phyloP scores from a whole-genome alignment of 1,140 invertebrate species.

The Drosophila ironensis region DNA sequence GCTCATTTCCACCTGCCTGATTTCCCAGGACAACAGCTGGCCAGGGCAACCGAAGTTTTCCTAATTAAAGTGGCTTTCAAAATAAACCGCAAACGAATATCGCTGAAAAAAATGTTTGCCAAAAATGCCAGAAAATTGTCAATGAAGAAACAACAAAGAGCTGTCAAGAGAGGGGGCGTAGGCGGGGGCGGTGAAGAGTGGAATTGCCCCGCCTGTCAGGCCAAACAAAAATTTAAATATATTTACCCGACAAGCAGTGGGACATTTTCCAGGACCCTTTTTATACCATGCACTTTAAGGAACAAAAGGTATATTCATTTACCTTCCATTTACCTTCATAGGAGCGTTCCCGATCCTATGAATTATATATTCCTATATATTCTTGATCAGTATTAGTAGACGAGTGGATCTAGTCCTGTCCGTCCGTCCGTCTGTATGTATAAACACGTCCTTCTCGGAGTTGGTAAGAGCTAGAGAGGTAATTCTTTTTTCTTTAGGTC shows the following conservation, averaged over 20 bases:
- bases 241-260: constrained; percentile 36
- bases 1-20: constrained; percentile 43
- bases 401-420: too few species aligned
- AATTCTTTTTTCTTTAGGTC: too few species aligned
- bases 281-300: too few species aligned
- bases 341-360: too few species aligned
- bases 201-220: constrained; percentile 6
- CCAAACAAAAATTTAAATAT: constrained; percentile 41
- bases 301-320: too few species aligned
- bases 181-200: background rate
- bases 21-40: constrained; percentile 56
- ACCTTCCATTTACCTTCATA: too few species aligned
- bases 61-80: constrained; percentile 71
- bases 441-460: too few species aligned
- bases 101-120: constrained; percentile 14
- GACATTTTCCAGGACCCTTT: constrained; percentile 36
- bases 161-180: too few species aligned
- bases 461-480: too few species aligned
- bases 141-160: constrained; percentile 29
- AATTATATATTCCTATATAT: too few species aligned
- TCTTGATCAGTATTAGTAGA: too few species aligned
- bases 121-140: constrained; percentile 40
- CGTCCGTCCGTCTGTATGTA: too few species aligned
- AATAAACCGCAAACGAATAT: constrained; percentile 44
- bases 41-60: constrained; percentile 36